phyloP scores from a whole-genome alignment of 2,797 vertebrate species.

The Simalia tracyae region DNA sequence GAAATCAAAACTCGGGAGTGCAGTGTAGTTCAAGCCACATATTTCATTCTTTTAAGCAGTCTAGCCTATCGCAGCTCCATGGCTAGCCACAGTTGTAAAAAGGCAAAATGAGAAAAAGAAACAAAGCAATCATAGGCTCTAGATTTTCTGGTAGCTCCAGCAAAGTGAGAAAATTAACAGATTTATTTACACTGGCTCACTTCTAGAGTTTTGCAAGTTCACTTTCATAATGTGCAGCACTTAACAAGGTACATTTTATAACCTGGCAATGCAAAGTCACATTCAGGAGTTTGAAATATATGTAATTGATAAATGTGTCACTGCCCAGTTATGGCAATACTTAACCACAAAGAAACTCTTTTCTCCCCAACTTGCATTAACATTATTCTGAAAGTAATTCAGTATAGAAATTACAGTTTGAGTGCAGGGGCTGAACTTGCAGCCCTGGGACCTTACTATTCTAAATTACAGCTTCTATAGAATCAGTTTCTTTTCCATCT shows the following conservation, averaged over 20 bases:
- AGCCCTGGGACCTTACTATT: not conserved
- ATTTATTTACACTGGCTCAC: constrained; percentile 57
- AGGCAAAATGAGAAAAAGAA: constrained; percentile 24
- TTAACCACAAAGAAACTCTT: not conserved
- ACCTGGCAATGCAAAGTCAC: not conserved
- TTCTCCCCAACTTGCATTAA: not conserved
- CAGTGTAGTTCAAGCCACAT: not conserved
- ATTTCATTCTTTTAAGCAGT: not conserved
- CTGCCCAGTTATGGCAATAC: not conserved
- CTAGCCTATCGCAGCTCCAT: not conserved
- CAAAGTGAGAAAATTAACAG: constrained; percentile 23
- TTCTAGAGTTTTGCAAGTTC: constrained; percentile 50
- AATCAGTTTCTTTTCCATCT: constrained; percentile 4
- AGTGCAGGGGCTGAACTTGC: not conserved
- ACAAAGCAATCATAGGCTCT: constrained; percentile 41
- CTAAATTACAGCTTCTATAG: not conserved
- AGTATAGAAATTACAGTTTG: not conserved
- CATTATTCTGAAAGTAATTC: not conserved
- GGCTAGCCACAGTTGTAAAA: constrained; percentile 3
- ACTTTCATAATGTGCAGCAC: constrained; percentile 39
- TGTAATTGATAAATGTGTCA: not conserved
- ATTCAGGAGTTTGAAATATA: not conserved
- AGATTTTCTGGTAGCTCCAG: constrained; percentile 23
- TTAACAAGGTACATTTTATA: constrained; percentile 20
- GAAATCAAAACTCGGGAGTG: not conserved